phyloP scores from a whole-genome alignment of 2,797 vertebrate genomes.

The Ficedula albicollis region DNA sequence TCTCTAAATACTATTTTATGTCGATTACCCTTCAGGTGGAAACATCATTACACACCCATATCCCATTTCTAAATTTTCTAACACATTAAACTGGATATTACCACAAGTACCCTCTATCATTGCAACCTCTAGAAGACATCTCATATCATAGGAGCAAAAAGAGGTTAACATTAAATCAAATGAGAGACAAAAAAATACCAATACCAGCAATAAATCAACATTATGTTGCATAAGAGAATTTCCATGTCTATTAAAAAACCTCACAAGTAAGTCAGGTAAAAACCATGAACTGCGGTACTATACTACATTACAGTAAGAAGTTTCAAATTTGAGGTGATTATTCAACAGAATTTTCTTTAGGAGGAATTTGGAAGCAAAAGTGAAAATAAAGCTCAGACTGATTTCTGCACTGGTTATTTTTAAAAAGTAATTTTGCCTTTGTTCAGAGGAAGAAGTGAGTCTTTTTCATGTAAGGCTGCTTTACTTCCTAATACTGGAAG shows the following conservation, averaged over 20 bases:
- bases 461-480: neutral
- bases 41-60: neutral
- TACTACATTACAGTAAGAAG: neutral
- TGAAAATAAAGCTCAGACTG: neutral
- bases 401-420: neutral
- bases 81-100: neutral
- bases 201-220: neutral
- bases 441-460: neutral
- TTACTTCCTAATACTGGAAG: neutral
- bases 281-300: neutral
- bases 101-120: neutral
- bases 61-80: neutral
- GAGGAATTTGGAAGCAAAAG: conserved; percentile 28
- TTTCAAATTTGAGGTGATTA: neutral
- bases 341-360: conserved; percentile 12
- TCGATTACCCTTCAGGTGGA: neutral
- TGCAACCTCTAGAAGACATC: neutral
- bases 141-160: neutral
- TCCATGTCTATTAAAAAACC: neutral
- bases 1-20: neutral
- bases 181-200: neutral
- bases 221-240: neutral
- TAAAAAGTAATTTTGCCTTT: neutral
- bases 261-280: neutral
- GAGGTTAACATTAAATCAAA: neutral